Conservation (phyloP, 1,140 invertebrate genomes). For the Drosophila gunungcola region DNA sequence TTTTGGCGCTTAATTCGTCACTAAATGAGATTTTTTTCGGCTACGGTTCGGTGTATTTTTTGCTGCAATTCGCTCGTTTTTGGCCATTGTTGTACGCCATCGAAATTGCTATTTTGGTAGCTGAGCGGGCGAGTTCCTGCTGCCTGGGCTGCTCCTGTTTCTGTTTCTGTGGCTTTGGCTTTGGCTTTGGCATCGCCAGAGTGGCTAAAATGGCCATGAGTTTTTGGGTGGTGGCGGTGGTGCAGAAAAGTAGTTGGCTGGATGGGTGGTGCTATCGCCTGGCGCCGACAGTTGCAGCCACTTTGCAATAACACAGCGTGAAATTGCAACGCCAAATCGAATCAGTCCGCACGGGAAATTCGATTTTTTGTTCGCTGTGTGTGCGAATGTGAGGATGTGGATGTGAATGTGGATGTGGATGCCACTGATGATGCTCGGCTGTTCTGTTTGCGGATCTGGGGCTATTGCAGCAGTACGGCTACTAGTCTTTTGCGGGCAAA, state of each 20-base stretch:
- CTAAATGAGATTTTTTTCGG: constrained; percentile 78
- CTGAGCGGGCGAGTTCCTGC: constrained; percentile 46
- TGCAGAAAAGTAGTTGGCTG: neutral
- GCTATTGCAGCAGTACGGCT: constrained; percentile 18
- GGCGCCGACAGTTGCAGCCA: constrained; percentile 74
- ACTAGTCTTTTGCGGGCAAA: constrained; percentile 73
- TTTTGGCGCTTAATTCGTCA: constrained; percentile 84
- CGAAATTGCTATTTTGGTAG: constrained; percentile 70
- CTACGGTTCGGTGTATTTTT: constrained; percentile 21
- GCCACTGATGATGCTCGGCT: constrained; percentile 26
- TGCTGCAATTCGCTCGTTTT: constrained; percentile 32
- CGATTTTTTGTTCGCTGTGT: constrained; percentile 66
- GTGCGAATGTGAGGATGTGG: constrained; percentile 16
- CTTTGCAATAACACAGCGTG: constrained; percentile 84
- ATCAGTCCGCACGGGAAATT: constrained; percentile 84
- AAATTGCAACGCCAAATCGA: constrained; percentile 84
- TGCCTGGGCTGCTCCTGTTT: constrained; percentile 23
- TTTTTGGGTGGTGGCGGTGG: neutral
- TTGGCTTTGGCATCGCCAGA: constrained; percentile 31
- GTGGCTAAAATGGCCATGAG: constrained; percentile 13
- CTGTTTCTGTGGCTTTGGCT: constrained; percentile 35
- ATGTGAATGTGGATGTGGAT: neutral
- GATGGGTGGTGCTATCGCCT: constrained; percentile 24
- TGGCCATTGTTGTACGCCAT: constrained; percentile 58
- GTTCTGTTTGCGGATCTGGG: constrained; percentile 11